phyloP scores from a whole-genome alignment of 2,888 invertebrate species.

The Girardia tigrina region DNA sequence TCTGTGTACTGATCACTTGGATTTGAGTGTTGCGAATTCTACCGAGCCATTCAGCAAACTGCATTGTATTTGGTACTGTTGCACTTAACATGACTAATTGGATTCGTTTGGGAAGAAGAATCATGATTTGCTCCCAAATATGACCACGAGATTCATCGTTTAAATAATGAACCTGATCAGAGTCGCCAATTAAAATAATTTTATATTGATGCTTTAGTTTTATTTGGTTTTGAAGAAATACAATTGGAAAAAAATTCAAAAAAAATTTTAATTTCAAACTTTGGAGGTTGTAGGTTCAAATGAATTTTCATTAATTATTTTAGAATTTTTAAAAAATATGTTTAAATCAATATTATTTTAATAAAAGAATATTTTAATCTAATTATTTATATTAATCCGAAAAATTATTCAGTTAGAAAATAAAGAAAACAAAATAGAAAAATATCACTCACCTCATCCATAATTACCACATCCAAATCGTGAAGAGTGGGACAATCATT shows the following conservation, averaged over 20 bases:
- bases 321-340: background rate
- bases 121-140: conserved; percentile 97
- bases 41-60: conserved; percentile 67
- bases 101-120: conserved; percentile 80
- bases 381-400: no score
- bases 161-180: conserved; percentile 70
- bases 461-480: conserved; percentile 93
- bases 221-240: no score
- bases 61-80: conserved; percentile 86
- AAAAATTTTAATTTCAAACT: no score
- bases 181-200: background rate
- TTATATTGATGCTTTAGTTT: no score
- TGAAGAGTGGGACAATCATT: conserved; percentile 68
- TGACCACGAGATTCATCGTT: conserved; percentile 91
- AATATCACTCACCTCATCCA: conserved; percentile 85
- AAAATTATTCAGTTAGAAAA: no score
- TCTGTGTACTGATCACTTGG: conserved; percentile 78
- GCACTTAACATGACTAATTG: conserved; percentile 91
- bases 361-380: no score
- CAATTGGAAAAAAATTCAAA: no score
- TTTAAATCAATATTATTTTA: background rate
- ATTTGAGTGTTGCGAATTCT: conserved; percentile 48
- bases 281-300: no score
- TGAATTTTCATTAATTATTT: no score
- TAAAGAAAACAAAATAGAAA: no score